A percentile compares a stretch with the other conserved stretches of the same genome.
phyloP scores from a whole-genome alignment of 2,888 invertebrate genomes.

The Andrena flavipes region DNA sequence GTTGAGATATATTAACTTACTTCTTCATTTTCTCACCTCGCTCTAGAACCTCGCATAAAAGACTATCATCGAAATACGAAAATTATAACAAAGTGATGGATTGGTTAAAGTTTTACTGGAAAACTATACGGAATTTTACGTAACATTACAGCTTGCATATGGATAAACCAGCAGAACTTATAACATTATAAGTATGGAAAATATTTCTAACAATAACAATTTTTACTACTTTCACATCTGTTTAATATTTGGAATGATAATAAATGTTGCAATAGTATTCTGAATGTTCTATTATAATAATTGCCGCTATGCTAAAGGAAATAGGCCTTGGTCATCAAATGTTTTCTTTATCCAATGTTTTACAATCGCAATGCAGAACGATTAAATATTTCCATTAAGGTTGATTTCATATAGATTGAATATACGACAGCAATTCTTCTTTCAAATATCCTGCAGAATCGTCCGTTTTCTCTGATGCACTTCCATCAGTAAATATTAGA shows the following conservation, averaged over 20 bases:
- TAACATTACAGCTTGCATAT: neutral
- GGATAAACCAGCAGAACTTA: constrained; percentile 5
- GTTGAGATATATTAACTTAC: constrained; percentile 11
- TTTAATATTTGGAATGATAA: constrained; percentile 34
- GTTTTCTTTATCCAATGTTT: constrained; percentile 1
- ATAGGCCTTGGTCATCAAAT: constrained; percentile 9
- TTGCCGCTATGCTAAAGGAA: constrained; percentile 13
- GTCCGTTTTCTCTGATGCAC: neutral
- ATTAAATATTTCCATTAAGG: constrained; percentile 4
- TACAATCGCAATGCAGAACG: constrained; percentile 8
- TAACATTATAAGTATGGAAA: constrained; percentile 19
- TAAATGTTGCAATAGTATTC: constrained; percentile 2
- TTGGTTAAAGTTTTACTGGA: neutral
- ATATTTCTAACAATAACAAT: neutral
- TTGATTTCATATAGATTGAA: constrained; percentile 56
- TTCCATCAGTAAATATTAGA: constrained; percentile 91
- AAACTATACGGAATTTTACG: neutral
- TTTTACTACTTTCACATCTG: neutral
- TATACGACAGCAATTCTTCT: constrained; percentile 89
- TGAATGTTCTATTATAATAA: constrained; percentile 13
- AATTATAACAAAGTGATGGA: constrained; percentile 8
- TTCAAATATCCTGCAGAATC: constrained; percentile 89
- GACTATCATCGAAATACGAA: neutral
- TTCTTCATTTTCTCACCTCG: neutral
- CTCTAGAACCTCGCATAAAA: neutral